A percentile compares a stretch with the other conserved stretches of the same genome.
These are phyloP conservation scores for Diabrotica balteata DNA, from an alignment of 2,888 invertebrate genomes.

Conservation along the genomic window DNA sequence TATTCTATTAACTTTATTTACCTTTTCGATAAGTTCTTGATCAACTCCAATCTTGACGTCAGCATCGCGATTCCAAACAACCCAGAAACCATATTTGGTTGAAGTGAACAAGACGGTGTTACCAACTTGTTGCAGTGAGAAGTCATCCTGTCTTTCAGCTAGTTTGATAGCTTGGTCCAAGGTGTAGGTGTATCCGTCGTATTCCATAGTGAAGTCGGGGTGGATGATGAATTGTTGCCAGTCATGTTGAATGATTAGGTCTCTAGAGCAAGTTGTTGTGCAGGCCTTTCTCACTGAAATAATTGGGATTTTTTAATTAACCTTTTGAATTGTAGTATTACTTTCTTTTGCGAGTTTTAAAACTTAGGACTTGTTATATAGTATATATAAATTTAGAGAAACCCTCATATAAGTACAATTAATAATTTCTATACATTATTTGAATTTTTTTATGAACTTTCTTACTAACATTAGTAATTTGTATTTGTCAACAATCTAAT, in stretches of 20 bases:
- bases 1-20: neutral
- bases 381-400: too few relatives aligned
- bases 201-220: conserved; percentile 71
- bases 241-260: conserved; percentile 70
- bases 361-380: too few relatives aligned
- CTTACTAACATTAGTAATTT: too few relatives aligned
- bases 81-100: conserved; percentile 75
- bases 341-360: too few relatives aligned
- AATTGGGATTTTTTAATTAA: neutral
- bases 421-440: too few relatives aligned
- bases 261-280: conserved; percentile 66
- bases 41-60: conserved; percentile 72
- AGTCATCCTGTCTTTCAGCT: conserved; percentile 59
- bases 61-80: conserved; percentile 73
- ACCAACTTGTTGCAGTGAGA: conserved; percentile 75
- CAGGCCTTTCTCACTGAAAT: conserved; percentile 72
- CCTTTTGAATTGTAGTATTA: neutral
- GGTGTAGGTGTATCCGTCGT: conserved; percentile 71
- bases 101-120: conserved; percentile 73
- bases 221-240: conserved; percentile 67
- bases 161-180: conserved; percentile 64
- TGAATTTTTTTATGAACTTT: too few relatives aligned
- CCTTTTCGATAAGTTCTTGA: conserved; percentile 65
- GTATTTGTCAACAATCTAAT: too few relatives aligned
- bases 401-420: too few relatives aligned